Evolutionary conservation across 2,797 vertebrate genomes (phyloP).

Genomic region (Rhinoraja longicauda): DNA sequence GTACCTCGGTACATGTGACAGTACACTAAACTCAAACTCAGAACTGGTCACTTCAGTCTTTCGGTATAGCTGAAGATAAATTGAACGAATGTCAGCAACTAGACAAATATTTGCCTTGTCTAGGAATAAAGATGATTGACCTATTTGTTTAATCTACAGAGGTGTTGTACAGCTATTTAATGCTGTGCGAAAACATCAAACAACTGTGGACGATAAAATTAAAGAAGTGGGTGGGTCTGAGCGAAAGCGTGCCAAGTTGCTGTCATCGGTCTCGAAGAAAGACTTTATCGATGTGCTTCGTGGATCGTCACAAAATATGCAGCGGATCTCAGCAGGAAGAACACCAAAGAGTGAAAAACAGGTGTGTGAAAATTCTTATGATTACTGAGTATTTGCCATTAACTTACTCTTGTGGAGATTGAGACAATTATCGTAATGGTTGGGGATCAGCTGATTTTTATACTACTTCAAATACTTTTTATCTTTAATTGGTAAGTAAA

Average conservation of each 20-base stretch:
- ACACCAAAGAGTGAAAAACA: not conserved
- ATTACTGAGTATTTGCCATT: not conserved
- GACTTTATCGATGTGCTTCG: slow-evolving; percentile 87
- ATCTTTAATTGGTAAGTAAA: not conserved
- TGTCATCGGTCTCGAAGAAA: slow-evolving; percentile 79
- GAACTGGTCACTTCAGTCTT: not conserved
- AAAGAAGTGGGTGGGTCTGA: slow-evolving; percentile 75
- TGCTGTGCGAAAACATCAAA: slow-evolving; percentile 82
- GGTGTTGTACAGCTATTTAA: slow-evolving; percentile 93
- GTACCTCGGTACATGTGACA: too few relatives aligned
- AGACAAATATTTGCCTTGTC: not conserved
- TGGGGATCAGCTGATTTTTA: not conserved
- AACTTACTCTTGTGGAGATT: not conserved
- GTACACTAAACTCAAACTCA: too few relatives aligned
- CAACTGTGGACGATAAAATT: slow-evolving; percentile 67
- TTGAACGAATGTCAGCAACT: not conserved
- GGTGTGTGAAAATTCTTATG: not conserved
- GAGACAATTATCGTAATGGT: not conserved
- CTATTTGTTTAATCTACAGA: slow-evolving; percentile 50
- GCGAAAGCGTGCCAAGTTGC: slow-evolving; percentile 77
- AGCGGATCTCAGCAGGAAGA: not conserved
- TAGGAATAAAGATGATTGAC: not conserved
- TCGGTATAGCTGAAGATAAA: not conserved
- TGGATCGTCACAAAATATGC: slow-evolving; percentile 44
- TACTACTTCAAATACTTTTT: not conserved